phyloP scores from a whole-genome alignment of 2,888 invertebrate genomes.

The Julus scandinavius region DNA sequence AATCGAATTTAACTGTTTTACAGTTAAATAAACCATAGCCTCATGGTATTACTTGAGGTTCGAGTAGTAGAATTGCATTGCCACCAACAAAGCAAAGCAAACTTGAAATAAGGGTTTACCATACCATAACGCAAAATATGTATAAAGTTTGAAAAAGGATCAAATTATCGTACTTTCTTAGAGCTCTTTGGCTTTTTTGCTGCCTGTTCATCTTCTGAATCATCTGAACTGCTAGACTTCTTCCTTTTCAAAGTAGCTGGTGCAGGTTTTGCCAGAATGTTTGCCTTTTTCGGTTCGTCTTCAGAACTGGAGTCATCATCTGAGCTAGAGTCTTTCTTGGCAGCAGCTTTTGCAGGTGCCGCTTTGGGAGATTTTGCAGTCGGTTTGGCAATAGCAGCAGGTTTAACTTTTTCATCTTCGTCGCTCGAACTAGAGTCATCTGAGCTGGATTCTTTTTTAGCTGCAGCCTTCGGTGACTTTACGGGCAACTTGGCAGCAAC shows the following conservation, averaged over 20 bases:
- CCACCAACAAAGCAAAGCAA: too few relatives aligned
- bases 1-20: too few relatives aligned
- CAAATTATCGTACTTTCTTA: not conserved
- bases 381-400: not conserved
- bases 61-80: too few relatives aligned
- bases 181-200: conserved; percentile 4
- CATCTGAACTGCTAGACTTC: not conserved
- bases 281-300: conserved; percentile 41
- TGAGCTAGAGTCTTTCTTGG: not conserved
- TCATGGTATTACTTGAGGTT: too few relatives aligned
- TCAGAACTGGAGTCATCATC: conserved; percentile 53
- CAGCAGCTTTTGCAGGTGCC: conserved; percentile 33
- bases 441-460: not conserved
- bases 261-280: not conserved
- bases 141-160: not conserved
- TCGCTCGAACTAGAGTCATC: conserved; percentile 53
- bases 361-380: not conserved
- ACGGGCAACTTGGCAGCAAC: not conserved
- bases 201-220: not conserved
- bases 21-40: too few relatives aligned
- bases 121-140: not conserved
- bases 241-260: not conserved
- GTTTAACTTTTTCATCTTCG: not conserved
- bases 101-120: not conserved
- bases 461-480: not conserved